These are phyloP conservation scores for Chrysaora quinquecirrha DNA, from an alignment of 30 jellyfish, hydroid and myxozoan species.

Conservation along the genomic window DNA sequence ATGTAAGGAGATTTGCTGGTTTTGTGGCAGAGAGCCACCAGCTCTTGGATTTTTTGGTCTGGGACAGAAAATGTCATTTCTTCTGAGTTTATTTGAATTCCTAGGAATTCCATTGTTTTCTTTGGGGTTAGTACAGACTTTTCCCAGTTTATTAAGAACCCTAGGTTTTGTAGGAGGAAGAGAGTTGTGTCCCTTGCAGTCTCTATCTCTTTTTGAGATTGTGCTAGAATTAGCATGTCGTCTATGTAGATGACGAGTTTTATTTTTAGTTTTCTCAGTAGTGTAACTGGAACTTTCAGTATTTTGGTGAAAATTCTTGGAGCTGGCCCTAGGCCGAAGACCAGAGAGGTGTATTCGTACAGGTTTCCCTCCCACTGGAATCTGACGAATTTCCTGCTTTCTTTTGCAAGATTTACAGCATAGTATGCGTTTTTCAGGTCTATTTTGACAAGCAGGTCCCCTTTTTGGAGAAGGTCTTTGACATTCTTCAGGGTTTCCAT, in stretches of 20 bases:
- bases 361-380: not conserved
- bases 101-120: conserved; percentile 11
- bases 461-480: not conserved
- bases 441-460: not conserved
- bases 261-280: conserved; percentile 3
- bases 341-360: not conserved
- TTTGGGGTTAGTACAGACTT: conserved; percentile 22
- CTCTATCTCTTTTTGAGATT: not conserved
- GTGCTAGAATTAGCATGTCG: conserved; percentile 30
- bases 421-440: not conserved
- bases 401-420: not conserved
- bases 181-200: conserved; percentile 32
- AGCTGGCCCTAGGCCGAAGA: not conserved
- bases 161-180: conserved; percentile 6
- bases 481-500: not conserved
- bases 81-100: conserved; percentile 1
- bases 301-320: not conserved
- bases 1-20: not conserved
- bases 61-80: conserved; percentile 4
- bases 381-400: not conserved
- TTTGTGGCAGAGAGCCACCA: not conserved
- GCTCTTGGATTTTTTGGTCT: not conserved
- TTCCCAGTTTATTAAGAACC: conserved; percentile 10
- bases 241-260: conserved; percentile 22
- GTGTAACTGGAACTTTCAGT: not conserved